Percentiles rank a stretch among this genome's conserved stretches.
These are phyloP conservation scores for Scophthalmus maximus DNA, from an alignment of 2,113 vertebrate genomes.

Conservation along the genomic window DNA sequence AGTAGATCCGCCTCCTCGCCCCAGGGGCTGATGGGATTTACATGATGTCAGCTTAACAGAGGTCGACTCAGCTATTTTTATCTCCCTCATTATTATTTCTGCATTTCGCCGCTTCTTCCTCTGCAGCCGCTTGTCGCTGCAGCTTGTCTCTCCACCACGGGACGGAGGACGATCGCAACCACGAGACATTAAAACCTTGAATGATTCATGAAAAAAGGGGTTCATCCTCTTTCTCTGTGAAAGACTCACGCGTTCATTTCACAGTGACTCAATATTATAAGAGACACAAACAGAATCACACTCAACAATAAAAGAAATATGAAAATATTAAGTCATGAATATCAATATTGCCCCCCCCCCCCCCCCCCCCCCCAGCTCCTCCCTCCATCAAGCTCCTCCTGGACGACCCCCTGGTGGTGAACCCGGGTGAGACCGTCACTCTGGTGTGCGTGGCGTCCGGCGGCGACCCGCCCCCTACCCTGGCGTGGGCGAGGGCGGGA, in stretches of 20 bases:
- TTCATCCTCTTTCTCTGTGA: no score
- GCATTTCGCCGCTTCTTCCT: slow-evolving; percentile 47
- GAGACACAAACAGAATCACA: no score
- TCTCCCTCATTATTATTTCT: slow-evolving; percentile 51
- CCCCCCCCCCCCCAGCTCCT: slow-evolving; percentile 46
- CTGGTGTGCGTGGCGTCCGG: slow-evolving; percentile 62
- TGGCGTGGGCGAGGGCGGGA: slow-evolving; percentile 54
- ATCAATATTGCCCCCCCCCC: no score
- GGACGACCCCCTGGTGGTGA: slow-evolving; percentile 74
- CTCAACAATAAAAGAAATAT: no score
- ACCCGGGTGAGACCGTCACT: slow-evolving; percentile 58
- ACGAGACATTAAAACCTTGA: no score
- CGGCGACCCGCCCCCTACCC: slow-evolving; percentile 63
- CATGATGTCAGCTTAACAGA: slow-evolving; percentile 55
- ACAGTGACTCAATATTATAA: no score
- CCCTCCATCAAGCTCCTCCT: slow-evolving; percentile 66
- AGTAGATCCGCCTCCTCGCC: slow-evolving; percentile 29
- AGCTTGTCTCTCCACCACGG: no score
- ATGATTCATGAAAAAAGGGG: no score
- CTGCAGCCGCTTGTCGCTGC: not conserved
- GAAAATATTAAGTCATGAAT: no score
- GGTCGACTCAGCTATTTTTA: slow-evolving; percentile 59
- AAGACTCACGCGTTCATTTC: no score
- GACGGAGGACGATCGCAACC: no score
- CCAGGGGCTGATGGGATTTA: slow-evolving; percentile 64